These are phyloP conservation scores for Microtus oregoni DNA, from an alignment of 2,113 vertebrate genomes.

Conservation along the genomic window DNA sequence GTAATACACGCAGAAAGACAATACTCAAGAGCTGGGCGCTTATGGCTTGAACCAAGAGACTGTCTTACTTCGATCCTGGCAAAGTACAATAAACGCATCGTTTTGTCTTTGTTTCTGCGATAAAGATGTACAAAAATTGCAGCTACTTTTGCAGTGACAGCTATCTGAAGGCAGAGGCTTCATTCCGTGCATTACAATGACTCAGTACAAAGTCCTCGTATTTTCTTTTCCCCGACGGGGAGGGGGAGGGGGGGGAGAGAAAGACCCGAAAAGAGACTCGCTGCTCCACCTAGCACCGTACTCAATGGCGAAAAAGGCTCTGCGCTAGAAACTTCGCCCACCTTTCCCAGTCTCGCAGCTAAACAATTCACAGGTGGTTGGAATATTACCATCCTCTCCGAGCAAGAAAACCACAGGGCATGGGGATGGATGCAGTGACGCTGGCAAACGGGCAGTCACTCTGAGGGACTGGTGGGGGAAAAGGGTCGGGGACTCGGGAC, in stretches of 20 bases:
- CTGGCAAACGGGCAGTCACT: background rate
- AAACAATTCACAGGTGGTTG: slow-evolving; percentile 76
- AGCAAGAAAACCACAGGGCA: background rate
- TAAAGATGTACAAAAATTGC: background rate
- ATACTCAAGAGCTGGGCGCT: background rate
- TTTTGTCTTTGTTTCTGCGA: background rate
- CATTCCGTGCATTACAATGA: background rate
- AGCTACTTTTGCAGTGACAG: background rate
- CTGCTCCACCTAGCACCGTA: background rate
- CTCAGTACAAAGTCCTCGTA: background rate
- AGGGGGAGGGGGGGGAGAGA: too few species aligned
- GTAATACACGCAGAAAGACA: background rate
- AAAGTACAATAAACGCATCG: background rate
- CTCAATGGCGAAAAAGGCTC: background rate
- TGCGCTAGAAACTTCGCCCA: slow-evolving; percentile 49
- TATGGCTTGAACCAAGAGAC: background rate
- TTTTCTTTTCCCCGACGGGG: background rate
- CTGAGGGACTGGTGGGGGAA: background rate
- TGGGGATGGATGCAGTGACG: background rate
- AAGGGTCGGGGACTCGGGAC: background rate
- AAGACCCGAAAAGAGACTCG: background rate
- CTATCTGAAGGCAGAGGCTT: background rate
- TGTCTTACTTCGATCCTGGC: background rate
- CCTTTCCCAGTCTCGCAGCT: slow-evolving; percentile 17
- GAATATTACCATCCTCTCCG: background rate